phyloP scores from a whole-genome alignment of 2,113 vertebrate species.

The Anolis sagrei region DNA sequence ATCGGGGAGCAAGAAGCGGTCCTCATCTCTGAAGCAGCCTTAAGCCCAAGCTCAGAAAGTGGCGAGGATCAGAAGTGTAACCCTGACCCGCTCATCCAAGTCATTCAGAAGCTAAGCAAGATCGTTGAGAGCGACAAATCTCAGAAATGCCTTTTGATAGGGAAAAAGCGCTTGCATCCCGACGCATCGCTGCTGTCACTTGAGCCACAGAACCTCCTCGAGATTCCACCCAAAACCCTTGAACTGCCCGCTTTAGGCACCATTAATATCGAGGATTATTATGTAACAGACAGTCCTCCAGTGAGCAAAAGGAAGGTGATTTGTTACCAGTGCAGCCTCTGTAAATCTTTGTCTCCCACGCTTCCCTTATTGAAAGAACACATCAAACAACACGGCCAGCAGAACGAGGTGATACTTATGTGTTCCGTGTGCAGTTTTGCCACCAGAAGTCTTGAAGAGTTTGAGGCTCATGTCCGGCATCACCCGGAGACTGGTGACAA shows the following conservation, averaged over 20 bases:
- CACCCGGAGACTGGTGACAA: conserved; percentile 75
- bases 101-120: conserved; percentile 96
- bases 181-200: conserved; percentile 49
- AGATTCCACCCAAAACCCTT: conserved; percentile 75
- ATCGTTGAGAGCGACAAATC: conserved; percentile 92
- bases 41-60: conserved; percentile 68
- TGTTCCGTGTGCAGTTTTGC: conserved; percentile 91
- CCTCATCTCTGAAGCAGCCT: conserved; percentile 75
- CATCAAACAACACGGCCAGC: conserved; percentile 89
- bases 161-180: conserved; percentile 83
- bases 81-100: conserved; percentile 90
- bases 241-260: conserved; percentile 66
- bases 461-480: conserved; percentile 88
- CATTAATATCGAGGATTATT: conserved; percentile 64
- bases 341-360: conserved; percentile 87
- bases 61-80: conserved; percentile 74
- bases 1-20: conserved; percentile 79
- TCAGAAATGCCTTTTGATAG: conserved; percentile 82
- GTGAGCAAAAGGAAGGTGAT: conserved; percentile 79
- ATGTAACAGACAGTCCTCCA: conserved; percentile 60
- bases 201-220: conserved; percentile 66
- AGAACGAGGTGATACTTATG: conserved; percentile 92
- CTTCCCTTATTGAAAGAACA: conserved; percentile 88
- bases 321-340: conserved; percentile 94
- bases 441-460: conserved; percentile 87